Base-by-base conservation (phyloP, 2,888 invertebrate species). In the Cheilosia vernalis region DNA sequence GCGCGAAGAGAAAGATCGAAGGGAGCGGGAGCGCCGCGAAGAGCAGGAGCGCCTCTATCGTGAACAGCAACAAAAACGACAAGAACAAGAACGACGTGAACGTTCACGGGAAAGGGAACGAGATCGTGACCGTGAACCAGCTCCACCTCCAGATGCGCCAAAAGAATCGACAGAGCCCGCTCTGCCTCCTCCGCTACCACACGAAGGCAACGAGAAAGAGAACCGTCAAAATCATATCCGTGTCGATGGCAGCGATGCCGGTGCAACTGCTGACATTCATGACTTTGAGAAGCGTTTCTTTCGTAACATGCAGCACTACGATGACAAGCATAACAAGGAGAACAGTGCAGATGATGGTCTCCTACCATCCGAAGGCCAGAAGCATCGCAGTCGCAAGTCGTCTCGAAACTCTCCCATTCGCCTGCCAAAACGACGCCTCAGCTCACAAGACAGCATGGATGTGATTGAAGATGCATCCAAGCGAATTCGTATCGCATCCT, bases 401-500 rank as follows among this genome's bases (percentile, higher is more conserved):
- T 91, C 90, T 1, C 88, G 90, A 0, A 91, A 89, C 13, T 92
- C 92, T 9, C 92, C 92, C 0, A 89, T 88, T 7, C 90, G 91
- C 5, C 87, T 89, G 63, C 89, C 91, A 74, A 97, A 97, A 91
- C 93, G 97, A 64, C 94, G 97, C 80, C 94, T 96, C 89, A 96
- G 96, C 87, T 96, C 96, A 1, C 96, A 97, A 90, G 97, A 97
- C 78, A 94, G 94, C 89, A 72, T 78, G 37, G 89, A 89, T 10
- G 88, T 89, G 30, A 88, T 89, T 9, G 92, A 92, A 49, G 91
- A 90, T 37, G 88, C 89, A 51, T 88, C 88, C 0, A 91, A 91
- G 79, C 91, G 92, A 2, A 88, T 91, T 17, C 90, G 92, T 13
- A 90, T 92, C 60, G 90, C 85, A 1, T 76, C 85, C 1, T 85